These are phyloP conservation scores for Hypotaenidia okinawae DNA, from an alignment of 2,797 vertebrate species.

Conservation along the genomic window DNA sequence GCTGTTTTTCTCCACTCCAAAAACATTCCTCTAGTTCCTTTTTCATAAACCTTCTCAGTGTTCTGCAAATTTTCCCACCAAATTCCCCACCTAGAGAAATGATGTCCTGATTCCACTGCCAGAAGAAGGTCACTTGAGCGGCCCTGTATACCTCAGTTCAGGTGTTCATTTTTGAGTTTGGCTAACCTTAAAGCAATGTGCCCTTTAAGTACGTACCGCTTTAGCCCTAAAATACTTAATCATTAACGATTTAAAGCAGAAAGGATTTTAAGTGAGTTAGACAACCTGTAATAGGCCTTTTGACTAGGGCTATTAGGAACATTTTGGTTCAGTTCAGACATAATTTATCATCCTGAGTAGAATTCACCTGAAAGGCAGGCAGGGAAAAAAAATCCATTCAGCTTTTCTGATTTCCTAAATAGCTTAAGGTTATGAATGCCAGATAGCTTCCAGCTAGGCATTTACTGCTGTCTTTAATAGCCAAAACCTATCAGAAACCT, in stretches of 20 bases:
- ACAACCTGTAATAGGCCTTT: slow-evolving; percentile 75
- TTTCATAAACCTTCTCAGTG: neutral
- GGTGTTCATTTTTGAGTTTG: slow-evolving; percentile 32
- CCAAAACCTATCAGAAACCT: slow-evolving; percentile 45
- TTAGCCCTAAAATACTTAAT: slow-evolving; percentile 68
- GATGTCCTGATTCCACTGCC: neutral
- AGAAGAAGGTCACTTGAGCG: neutral
- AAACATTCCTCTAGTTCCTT: neutral
- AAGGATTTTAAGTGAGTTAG: slow-evolving; percentile 77
- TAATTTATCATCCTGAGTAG: slow-evolving; percentile 72
- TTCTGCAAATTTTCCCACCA: neutral
- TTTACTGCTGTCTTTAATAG: slow-evolving; percentile 56
- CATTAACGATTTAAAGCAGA: slow-evolving; percentile 75
- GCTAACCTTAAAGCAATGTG: slow-evolving; percentile 66
- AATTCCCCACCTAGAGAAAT: neutral
- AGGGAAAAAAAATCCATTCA: neutral
- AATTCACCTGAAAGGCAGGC: slow-evolving; percentile 68
- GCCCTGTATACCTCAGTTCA: neutral
- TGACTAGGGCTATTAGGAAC: slow-evolving; percentile 71
- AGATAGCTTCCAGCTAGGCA: slow-evolving; percentile 41
- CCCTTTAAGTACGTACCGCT: slow-evolving; percentile 48
- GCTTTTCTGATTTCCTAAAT: slow-evolving; percentile 48
- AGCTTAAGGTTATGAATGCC: slow-evolving; percentile 53
- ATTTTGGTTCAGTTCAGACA: slow-evolving; percentile 68
- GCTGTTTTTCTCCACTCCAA: neutral